Percentiles rank a stretch among this genome's conserved stretches.
These are phyloP conservation scores for Zygothrica quintamaculata DNA, from an alignment of 2,888 invertebrate genomes.

Conservation along the genomic window DNA sequence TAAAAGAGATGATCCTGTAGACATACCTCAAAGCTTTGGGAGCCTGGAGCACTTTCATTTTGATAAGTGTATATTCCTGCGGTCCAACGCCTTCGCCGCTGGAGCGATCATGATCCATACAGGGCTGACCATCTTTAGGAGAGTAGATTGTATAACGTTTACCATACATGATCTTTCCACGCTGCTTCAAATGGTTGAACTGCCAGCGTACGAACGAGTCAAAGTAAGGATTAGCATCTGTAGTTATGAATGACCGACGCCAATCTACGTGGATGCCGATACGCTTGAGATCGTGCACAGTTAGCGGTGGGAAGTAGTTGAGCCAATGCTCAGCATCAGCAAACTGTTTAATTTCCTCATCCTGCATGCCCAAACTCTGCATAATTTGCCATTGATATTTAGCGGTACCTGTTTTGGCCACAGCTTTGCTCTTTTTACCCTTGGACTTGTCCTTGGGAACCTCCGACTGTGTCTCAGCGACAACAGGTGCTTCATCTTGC, in stretches of 20 bases:
- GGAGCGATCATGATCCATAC: slow-evolving; percentile 99
- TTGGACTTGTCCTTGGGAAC: slow-evolving; percentile 93
- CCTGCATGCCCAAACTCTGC: slow-evolving; percentile 94
- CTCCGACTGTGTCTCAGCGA: slow-evolving; percentile 86
- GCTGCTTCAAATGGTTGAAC: slow-evolving; percentile 92
- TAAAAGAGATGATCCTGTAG: not conserved
- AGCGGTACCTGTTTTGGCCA: slow-evolving; percentile 93
- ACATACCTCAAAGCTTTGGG: slow-evolving; percentile 87
- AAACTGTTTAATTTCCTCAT: slow-evolving; percentile 97
- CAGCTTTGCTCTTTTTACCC: slow-evolving; percentile 98
- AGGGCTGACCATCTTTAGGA: slow-evolving; percentile 98
- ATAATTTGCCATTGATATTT: slow-evolving; percentile 99
- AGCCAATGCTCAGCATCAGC: slow-evolving; percentile 96
- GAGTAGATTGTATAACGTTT: slow-evolving; percentile 98
- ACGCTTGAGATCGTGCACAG: slow-evolving; percentile 92
- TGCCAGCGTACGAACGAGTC: slow-evolving; percentile 99
- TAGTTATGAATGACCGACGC: slow-evolving; percentile 99
- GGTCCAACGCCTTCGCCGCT: slow-evolving; percentile 98
- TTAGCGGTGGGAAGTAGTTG: slow-evolving; percentile 97
- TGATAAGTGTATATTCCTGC: slow-evolving; percentile 98
- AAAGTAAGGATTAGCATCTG: slow-evolving; percentile 98
- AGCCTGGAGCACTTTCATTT: slow-evolving; percentile 91
- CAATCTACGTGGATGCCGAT: slow-evolving; percentile 98
- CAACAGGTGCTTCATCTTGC: slow-evolving; percentile 83
- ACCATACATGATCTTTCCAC: slow-evolving; percentile 97